Evolutionary conservation across 2,113 vertebrate species (phyloP), one percentile per base, ranked within the genome.

Genomic region (Astur gentilis): DNA sequence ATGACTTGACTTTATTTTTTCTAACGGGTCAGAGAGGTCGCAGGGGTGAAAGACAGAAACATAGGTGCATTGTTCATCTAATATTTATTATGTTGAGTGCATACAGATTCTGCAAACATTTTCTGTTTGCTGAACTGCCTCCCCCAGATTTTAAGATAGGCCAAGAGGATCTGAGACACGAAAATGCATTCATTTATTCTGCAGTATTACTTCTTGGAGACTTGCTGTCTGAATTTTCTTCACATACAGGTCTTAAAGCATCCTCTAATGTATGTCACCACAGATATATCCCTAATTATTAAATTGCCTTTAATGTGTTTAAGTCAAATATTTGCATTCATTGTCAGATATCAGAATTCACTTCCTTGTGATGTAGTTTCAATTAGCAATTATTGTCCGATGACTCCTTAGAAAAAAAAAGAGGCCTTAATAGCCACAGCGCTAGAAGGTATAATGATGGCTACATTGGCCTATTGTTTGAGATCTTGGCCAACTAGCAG

Each of bases 1-100:
- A 89, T 79, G 72, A 89, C 70, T 95, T 94, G 87, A 95, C 69
- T 97, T 96, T 93, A 92, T 92, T 95, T 93, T 92, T 96, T 70
- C 76, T 91, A 89, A 36, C 0, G 1, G 77, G 72, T 91, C 77
- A 87, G 60, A 38, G 57, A 75, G 61, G 77, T 93, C 44, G 2
- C 36, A 71, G 57, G 64, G 80, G 70, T 95, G 80, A 72, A 87
- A 95, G 86, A 25, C 77, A 89, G 89, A 83, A 94, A 58, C 69
- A 76, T 19, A 86, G 83, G 64, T 77, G n/a, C 54, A 85, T 58
- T 93, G 36, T 85, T 95, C 81, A 94, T 97, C 47, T 42, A 81
- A 78, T 86, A 96, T 90, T 94, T 96, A 82, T 90, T 83, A 75
- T 71, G 61, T 40, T 91, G 79, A 64, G 20, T 83, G 85, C 31